phyloP scores from a whole-genome alignment of 2,797 vertebrate species.

The Triplophysa bombifrons region DNA sequence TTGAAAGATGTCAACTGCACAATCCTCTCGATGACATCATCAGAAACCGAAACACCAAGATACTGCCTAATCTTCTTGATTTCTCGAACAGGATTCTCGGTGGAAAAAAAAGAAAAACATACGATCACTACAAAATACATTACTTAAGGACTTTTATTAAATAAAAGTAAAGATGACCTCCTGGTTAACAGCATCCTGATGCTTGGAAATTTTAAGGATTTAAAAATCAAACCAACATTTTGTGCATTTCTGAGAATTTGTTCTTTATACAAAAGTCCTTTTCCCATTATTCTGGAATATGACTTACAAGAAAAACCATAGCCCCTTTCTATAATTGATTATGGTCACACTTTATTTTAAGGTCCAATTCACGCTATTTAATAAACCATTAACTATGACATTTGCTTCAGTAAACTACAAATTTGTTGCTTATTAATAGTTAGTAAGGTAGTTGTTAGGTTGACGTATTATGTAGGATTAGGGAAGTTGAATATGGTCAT shows the following conservation, averaged over 20 bases:
- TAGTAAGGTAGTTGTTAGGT: no score
- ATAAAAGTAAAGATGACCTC: background rate
- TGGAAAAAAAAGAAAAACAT: background rate
- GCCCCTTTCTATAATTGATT: background rate
- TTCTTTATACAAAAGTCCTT: background rate
- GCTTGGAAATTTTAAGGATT: background rate
- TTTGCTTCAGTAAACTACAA: no score
- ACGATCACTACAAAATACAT: background rate
- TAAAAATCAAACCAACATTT: background rate
- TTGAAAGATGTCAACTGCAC: slow-evolving; percentile 84
- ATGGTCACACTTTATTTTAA: no score
- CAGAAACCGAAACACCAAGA: slow-evolving; percentile 75
- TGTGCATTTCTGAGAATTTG: background rate
- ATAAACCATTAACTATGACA: no score
- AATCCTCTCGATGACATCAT: slow-evolving; percentile 76
- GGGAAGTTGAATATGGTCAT: no score
- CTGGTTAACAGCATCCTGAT: background rate
- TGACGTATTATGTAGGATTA: no score
- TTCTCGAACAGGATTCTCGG: slow-evolving; percentile 83
- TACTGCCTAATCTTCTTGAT: slow-evolving; percentile 82
- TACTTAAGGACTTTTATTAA: background rate
- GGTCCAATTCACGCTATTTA: no score
- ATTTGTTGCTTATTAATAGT: no score
- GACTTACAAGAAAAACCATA: background rate
- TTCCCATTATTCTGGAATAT: background rate